A percentile compares a stretch with the other conserved stretches of the same genome.
Conservation (phyloP, 2,113 vertebrate genomes). For the Axis porcinus region DNA sequence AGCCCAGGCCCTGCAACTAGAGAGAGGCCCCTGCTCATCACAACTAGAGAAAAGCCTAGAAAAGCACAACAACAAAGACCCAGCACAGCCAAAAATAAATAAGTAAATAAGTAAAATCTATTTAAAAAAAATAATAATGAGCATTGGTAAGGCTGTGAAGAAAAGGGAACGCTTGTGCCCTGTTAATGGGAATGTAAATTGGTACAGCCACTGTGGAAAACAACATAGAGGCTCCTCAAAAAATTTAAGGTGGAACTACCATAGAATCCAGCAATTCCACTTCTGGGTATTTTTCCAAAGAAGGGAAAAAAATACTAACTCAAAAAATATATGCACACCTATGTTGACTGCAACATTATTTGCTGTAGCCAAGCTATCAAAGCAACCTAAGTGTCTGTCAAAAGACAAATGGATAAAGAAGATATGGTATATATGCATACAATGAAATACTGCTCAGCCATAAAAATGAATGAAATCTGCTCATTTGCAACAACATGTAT, state of each 20-base stretch:
- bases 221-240: not conserved
- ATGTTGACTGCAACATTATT: not conserved
- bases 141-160: not conserved
- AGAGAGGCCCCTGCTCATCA: not conserved
- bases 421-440: not conserved
- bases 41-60: not conserved
- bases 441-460: not conserved
- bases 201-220: not conserved
- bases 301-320: not conserved
- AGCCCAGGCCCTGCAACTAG: not conserved
- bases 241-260: not conserved
- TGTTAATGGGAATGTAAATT: not conserved
- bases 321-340: not conserved
- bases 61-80: not conserved
- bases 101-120: not conserved
- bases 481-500: not conserved
- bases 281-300: not conserved
- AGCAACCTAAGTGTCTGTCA: not conserved
- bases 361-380: not conserved
- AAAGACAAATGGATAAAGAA: not conserved
- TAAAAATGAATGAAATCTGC: not conserved
- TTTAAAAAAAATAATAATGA: accelerated
- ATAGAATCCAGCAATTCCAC: not conserved
- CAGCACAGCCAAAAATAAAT: not conserved
- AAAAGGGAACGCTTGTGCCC: not conserved